A percentile compares a stretch with the other conserved stretches of the same genome.
phyloP scores from a whole-genome alignment of 2,113 vertebrate species.

The Spea bombifrons region DNA sequence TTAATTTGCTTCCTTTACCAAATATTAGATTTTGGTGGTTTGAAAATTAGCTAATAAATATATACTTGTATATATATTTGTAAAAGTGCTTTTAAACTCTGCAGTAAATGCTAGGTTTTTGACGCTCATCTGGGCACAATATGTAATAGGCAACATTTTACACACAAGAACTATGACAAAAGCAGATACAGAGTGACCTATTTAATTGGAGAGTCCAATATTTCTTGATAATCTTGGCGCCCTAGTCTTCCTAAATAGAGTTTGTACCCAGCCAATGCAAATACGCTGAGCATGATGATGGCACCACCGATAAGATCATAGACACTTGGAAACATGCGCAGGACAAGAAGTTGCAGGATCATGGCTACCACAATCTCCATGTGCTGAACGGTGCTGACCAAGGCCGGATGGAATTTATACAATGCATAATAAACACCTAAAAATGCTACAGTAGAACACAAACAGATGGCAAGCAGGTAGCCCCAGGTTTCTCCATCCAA shows the following conservation, averaged over 20 bases:
- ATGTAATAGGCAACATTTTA: constrained; percentile 36
- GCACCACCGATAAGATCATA: constrained; percentile 86
- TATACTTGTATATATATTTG: constrained; percentile 5
- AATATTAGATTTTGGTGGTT: neutral
- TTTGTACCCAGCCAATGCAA: constrained; percentile 87
- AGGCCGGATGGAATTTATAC: constrained; percentile 91
- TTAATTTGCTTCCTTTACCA: neutral
- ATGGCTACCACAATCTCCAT: constrained; percentile 94
- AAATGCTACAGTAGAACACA: constrained; percentile 94
- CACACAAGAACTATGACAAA: constrained; percentile 30
- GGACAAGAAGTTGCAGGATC: constrained; percentile 89
- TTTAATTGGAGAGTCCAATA: constrained; percentile 91
- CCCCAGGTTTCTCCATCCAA: constrained; percentile 94
- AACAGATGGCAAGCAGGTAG: constrained; percentile 90
- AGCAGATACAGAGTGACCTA: constrained; percentile 57
- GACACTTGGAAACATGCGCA: constrained; percentile 83
- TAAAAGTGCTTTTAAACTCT: constrained; percentile 4
- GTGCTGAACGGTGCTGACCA: constrained; percentile 97
- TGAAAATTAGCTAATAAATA: neutral
- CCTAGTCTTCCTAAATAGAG: constrained; percentile 84
- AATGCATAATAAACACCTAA: constrained; percentile 95
- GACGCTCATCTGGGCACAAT: constrained; percentile 25
- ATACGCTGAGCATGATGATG: constrained; percentile 89
- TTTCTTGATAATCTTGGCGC: constrained; percentile 91
- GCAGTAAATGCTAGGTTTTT: constrained; percentile 10